Evolutionary conservation across 2,888 invertebrate genomes (phyloP).

Genomic region (Cacoxenus indagator): DNA sequence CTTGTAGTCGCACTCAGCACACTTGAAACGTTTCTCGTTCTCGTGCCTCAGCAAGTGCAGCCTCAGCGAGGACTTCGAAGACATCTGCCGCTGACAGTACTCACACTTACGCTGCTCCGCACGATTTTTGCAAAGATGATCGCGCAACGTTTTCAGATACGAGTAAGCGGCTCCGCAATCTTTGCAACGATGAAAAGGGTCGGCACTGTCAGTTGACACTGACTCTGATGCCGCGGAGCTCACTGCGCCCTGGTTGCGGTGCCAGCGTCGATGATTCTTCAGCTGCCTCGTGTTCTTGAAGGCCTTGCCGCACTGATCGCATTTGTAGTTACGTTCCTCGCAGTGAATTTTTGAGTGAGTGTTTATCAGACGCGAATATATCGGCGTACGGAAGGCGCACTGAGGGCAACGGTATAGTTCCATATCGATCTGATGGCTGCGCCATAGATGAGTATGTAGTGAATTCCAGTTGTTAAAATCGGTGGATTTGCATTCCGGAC

Average conservation of each 20-base stretch:
- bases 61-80: constrained; percentile 72
- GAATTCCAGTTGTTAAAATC: constrained; percentile 75
- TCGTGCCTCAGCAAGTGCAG: constrained; percentile 72
- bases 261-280: constrained; percentile 80
- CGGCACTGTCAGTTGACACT: not conserved
- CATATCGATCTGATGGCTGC: constrained; percentile 81
- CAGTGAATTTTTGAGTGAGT: constrained; percentile 84
- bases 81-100: constrained; percentile 60
- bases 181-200: constrained; percentile 70
- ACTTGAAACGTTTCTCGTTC: constrained; percentile 75
- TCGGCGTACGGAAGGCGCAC: constrained; percentile 82
- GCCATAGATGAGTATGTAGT: constrained; percentile 86
- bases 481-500: constrained; percentile 77
- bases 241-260: constrained; percentile 70
- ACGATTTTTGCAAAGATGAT: constrained; percentile 73
- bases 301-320: constrained; percentile 79
- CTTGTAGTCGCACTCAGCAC: constrained; percentile 80
- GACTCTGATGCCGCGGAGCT: not conserved
- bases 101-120: constrained; percentile 72
- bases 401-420: constrained; percentile 83
- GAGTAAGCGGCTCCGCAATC: constrained; percentile 66
- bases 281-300: constrained; percentile 87
- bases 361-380: constrained; percentile 78
- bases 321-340: constrained; percentile 74
- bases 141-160: constrained; percentile 70